Evolutionary conservation across 2,797 vertebrate species (phyloP), one percentile per base, ranked within the genome.

Genomic region (Tiaroga cobitis): DNA sequence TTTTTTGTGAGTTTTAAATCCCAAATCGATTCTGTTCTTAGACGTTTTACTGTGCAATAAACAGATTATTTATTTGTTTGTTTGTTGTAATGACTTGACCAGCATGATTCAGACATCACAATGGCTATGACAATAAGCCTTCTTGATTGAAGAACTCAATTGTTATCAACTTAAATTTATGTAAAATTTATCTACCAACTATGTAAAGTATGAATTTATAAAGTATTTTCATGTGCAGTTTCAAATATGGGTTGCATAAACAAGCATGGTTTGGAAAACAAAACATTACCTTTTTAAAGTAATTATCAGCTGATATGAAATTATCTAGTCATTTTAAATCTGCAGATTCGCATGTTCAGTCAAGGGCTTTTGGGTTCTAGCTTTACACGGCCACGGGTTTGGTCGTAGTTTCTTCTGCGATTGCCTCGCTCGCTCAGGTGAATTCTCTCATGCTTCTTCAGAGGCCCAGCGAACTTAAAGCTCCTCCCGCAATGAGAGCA

Each of bases 401-500:
- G 87, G 10, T 86, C 85, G 8, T 26, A 76, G 19, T 19, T 63
- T 29, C 80, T 84, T 24, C 78, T 76, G 39, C 65, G 84, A 10
- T 85, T 86, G 0, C 63, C 69, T 34, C 56, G 82, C 51, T 87
- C 87, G 0, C n/a, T 51, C 43, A 83, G 37, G 41, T 90, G 90
- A 29, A 85, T 88, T 9, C 78, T 78, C 86, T 90, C 88, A n/a
- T 90, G 90, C 39, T 89, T 90, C 46, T 80, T 88, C 8, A 90
- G 82, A 3, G 87, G 87, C 16, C 86, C 83, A 6, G 88, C 75
- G 7, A 87, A 88, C 73, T 89, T 89, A 41, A 90, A 90, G 86
- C 86, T 88, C 61, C 85, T 89, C 0, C 87, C 90, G 2, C 90
- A 90, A 5, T 89, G 87, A 2, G 80, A 32, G 63, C 91, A 92